Evolutionary conservation across 1,140 invertebrate genomes (phyloP), one percentile per base, ranked within the genome.

Genomic region (Ceratoteleas bidentatus): DNA sequence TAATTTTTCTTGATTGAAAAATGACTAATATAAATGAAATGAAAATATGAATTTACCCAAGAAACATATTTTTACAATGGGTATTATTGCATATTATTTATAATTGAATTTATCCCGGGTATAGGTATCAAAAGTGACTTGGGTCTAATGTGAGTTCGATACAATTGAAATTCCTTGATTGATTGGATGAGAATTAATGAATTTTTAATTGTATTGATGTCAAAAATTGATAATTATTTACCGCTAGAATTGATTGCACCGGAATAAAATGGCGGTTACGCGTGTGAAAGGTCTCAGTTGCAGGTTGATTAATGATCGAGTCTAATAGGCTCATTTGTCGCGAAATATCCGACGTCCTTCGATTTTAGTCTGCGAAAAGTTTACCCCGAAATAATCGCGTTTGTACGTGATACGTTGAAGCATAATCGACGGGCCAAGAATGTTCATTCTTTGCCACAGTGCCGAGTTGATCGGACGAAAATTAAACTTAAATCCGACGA

Each of bases 321-420:
- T 54, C 45, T 72, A 61, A 61, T 72, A 38, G 57, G 68, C 68
- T 72, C 50, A 72, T 72, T 72, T 61, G 57, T 72, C 68, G 57
- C 40, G 13, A 40, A 72, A 53, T 61, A 72, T 45, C 38, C 36
- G 8, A 15, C 33, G 13, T 10, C 57, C 68, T 72, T 72, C 68
- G 57, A 72, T 72, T 61, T 69, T 69, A 54, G 15, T 56, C 4
- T 38, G 10, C 53, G 40, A 57, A 68, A 68, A 68, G 49, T 66
- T n/a, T 56, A 14, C 11, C n/a, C 24, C 24, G 24, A 24, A 24
- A 24, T 24, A 24, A 24, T 0, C 8, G n/a, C n/a, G 14, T 24
- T 68, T 13, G 13, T 68, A 70, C 36, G 43, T 38, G 50, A 24
- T 50, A 53, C 33, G 43, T 58, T 69, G 49, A 7, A 50, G 43